phyloP scores from a whole-genome alignment of 1,140 invertebrate species.

The Sinonovacula constricta region DNA sequence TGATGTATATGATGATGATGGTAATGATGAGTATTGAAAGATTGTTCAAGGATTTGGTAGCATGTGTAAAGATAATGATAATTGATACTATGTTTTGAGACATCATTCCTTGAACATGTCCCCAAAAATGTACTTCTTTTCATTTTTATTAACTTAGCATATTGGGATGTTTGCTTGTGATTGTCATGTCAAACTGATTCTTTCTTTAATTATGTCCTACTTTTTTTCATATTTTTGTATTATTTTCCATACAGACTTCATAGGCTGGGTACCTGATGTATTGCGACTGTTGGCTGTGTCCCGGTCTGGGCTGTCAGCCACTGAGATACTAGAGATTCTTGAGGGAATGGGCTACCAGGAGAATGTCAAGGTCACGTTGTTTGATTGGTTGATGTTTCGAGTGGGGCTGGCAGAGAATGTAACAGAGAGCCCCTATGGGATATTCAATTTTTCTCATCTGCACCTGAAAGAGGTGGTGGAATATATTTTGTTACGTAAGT shows the following conservation, averaged over 20 bases:
- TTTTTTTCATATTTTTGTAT: not conserved
- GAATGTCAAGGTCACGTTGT: conserved; percentile 62
- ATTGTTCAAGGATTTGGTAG: too few relatives aligned
- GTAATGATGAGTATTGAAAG: too few relatives aligned
- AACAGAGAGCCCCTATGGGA: conserved; percentile 68
- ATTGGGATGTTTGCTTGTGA: too few relatives aligned
- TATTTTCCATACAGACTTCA: conserved; percentile 63
- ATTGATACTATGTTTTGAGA: too few relatives aligned
- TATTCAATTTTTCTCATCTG: conserved; percentile 71
- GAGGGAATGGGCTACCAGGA: conserved; percentile 70
- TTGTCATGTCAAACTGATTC: too few relatives aligned
- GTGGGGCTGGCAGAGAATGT: conserved; percentile 62
- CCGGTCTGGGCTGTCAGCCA: conserved; percentile 67
- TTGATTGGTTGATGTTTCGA: conserved; percentile 75
- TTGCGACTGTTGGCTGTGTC: conserved; percentile 73
- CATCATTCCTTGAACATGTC: too few relatives aligned
- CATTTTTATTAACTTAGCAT: too few relatives aligned
- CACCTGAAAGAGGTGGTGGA: conserved; percentile 74
- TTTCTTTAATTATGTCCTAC: not conserved
- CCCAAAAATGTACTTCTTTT: too few relatives aligned
- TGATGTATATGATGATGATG: too few relatives aligned
- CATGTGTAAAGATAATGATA: too few relatives aligned
- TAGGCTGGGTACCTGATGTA: conserved; percentile 76
- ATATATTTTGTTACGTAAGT: conserved; percentile 74
- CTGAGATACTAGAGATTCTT: conserved; percentile 68